Evolutionary conservation across 2,888 invertebrate species (phyloP).

Genomic region (Drosophila demipolita): DNA sequence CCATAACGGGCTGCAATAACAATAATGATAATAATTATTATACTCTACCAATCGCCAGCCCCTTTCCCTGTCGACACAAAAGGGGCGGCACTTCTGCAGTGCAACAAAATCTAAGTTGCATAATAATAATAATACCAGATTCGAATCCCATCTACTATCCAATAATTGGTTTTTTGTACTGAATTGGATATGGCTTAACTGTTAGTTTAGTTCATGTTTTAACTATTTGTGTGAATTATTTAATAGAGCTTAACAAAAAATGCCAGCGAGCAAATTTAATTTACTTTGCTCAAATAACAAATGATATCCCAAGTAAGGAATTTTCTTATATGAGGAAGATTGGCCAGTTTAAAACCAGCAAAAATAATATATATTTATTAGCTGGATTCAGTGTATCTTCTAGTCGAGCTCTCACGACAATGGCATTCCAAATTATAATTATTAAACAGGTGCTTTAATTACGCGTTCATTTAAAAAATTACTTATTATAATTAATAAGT

Average conservation of each 20-base stretch:
- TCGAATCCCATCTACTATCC: too few species aligned
- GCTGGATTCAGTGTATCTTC: neutral
- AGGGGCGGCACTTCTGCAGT: neutral
- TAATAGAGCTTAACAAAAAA: neutral
- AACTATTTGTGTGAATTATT: neutral
- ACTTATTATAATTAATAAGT: neutral
- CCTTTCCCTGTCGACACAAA: neutral
- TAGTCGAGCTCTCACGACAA: neutral
- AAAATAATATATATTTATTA: neutral
- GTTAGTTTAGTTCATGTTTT: neutral
- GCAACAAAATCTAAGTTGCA: neutral
- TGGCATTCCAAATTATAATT: neutral
- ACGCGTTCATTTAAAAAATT: neutral
- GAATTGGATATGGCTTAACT: too few species aligned
- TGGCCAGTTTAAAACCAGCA: neutral
- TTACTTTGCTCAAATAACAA: neutral
- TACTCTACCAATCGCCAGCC: neutral
- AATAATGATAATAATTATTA: slow-evolving; percentile 7
- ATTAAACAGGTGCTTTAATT: neutral
- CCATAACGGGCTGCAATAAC: neutral
- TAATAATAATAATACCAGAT: neutral
- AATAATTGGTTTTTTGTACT: neutral
- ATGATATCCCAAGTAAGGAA: neutral
- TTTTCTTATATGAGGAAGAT: too few species aligned
- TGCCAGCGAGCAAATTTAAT: neutral